Evolutionary conservation across 2,797 vertebrate genomes (phyloP), one percentile per base, ranked within the genome.

Genomic region (Meda fulgida): DNA sequence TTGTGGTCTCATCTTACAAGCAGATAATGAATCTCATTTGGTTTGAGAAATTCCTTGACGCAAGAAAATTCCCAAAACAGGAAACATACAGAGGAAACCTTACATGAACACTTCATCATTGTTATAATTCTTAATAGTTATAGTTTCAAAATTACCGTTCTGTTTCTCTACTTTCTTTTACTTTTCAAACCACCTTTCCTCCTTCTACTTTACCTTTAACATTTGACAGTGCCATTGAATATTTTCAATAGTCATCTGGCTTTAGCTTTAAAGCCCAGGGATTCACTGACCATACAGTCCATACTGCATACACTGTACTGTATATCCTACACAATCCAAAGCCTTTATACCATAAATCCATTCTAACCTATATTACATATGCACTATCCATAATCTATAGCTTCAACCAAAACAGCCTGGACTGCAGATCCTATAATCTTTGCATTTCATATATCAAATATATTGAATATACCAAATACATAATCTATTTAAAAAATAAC

Each of bases 51-150:
- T 87, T 90, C 81, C 85, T 87, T 89, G 87, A 91, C 67, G 89
- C 90, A 88, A 89, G 85, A 86, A 81, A 90, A 85, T 87, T 91
- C 83, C 86, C 87, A 38, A 51, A 88, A 90, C 89, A 91, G 90
- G 90, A 86, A 91, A 90, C 82, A 76, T 26, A 71, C 79, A 81
- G 82, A 85, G 89, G 85, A 86, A 82, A 90, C 86, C 85, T 87
- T 31, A 87, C 76, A 87, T 89, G 88, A 89, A 91, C 91, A 92
- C 90, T 94, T 92, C 91, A 91, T 94, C 93, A 92, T 94, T 92
- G 92, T 94, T 93, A 92, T 77, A 89, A 88, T 83, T 87, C 88
- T 89, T 92, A 88, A 93, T 92, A 90, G 93, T 91, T 91, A 90
- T 91, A 90, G 87, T 89, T 92, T 81, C 23, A 80, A 80, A 86